Conservation (phyloP, 2,113 vertebrate genomes). For the Phyllostomus hastatus region DNA sequence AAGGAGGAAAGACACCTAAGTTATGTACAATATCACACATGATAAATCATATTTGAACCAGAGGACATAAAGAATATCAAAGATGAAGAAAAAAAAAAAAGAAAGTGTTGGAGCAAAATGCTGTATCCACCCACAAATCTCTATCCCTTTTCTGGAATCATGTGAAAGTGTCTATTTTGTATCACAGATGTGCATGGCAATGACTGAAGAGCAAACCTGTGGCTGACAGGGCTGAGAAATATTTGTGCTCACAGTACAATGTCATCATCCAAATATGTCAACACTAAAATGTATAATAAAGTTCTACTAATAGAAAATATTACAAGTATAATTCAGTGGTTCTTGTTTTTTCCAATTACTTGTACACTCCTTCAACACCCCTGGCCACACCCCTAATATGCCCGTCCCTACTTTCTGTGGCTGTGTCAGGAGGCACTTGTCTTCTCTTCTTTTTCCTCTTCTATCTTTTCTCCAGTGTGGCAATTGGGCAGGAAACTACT, state of each 20-base stretch:
- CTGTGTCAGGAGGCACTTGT: neutral
- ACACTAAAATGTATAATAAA: neutral
- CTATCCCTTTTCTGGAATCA: neutral
- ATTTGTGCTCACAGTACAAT: neutral
- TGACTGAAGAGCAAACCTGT: neutral
- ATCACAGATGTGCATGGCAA: rapidly evolving
- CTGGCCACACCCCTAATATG: too few species aligned
- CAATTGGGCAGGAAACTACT: neutral
- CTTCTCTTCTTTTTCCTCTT: neutral
- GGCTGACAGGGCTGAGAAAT: neutral
- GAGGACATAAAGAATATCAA: neutral
- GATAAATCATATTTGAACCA: neutral
- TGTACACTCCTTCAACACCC: neutral
- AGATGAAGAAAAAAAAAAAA: neutral
- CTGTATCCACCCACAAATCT: neutral
- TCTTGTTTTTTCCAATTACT: neutral
- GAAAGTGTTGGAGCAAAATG: neutral
- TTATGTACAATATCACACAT: neutral
- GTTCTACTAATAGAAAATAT: neutral
- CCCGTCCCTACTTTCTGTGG: neutral
- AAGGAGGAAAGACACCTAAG: neutral
- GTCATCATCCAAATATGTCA: neutral
- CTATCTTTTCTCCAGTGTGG: neutral
- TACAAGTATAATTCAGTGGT: neutral
- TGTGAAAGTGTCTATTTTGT: neutral